Conservation (phyloP, 2,113 vertebrate genomes). For the Pycnonotus jocosus region DNA sequence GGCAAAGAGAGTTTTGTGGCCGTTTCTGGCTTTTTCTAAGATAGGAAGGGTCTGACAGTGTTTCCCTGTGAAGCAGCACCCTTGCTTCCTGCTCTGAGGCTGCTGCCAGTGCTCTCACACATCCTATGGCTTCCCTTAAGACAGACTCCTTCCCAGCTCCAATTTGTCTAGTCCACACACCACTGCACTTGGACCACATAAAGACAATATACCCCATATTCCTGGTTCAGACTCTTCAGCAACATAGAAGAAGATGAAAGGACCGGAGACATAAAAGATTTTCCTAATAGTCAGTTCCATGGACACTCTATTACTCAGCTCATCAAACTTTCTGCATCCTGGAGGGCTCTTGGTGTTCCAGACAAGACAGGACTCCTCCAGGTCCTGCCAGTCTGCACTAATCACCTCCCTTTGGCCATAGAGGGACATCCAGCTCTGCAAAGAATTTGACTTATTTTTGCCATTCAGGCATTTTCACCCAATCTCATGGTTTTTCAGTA, state of each 20-base stretch:
- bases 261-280: not conserved
- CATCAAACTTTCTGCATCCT: not conserved
- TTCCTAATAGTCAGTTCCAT: not conserved
- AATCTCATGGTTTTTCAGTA: not conserved
- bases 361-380: not conserved
- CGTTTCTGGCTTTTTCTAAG: not conserved
- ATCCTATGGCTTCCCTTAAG: not conserved
- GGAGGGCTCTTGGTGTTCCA: not conserved
- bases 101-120: not conserved
- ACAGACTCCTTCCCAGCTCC: not conserved
- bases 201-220: not conserved
- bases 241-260: not conserved
- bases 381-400: not conserved
- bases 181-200: not conserved
- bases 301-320: not conserved
- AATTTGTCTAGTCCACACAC: not conserved
- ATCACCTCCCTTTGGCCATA: not conserved
- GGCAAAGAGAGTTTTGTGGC: not conserved
- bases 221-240: not conserved
- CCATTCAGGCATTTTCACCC: not conserved
- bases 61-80: not conserved
- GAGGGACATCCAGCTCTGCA: not conserved
- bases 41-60: not conserved
- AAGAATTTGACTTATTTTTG: not conserved
- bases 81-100: rapidly evolving